Evolutionary conservation across 2,888 invertebrate species (phyloP), one percentile per base, ranked within the genome.

Genomic region (Cactoblastis cactorum): DNA sequence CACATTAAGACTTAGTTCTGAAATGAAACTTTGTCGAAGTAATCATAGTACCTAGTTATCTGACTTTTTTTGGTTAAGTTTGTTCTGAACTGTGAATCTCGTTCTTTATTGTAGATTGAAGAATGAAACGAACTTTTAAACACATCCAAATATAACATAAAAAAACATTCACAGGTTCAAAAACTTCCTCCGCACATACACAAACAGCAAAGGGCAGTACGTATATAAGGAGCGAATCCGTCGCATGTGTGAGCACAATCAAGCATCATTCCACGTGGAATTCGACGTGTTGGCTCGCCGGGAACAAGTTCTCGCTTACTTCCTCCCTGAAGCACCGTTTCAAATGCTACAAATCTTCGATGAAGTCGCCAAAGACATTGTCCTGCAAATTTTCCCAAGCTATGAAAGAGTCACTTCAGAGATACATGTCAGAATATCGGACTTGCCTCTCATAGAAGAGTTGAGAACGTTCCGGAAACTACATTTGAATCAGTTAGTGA

Each of bases 311-410:
- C 87, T 99, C 43, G 98, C 98, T 0, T 99, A 97, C 80, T 99
- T 99, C 79, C 77, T 99, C 46, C 99, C 99, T 0, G 99, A 99
- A 80, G 99, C 99, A 0, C 99, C 99, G 0, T 93, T 95, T 59
- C 98, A 98, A 87, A 97, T 99, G 95, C 84, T 99, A n/a, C 94
- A 95, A 75, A 97, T 98, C 58, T 97, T 99, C 77, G 97, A 98
- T 80, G 95, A 96, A 83, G 97, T 97, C 0, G 96, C 96, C n/a
- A 96, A 96, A 75, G 95, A 95, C 48, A 94, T 99, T 58, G 98
- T 99, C 0, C 85, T 98, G 14, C 94, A 95, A 53, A 96, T 98
- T 83, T 99, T 97, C 72, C 98, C 99, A 0, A 96, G 97, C 68
- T 99, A 99, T 74, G 96, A 97, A 64, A 92, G 98, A 53, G 98